These are phyloP conservation scores for Volucella inanis DNA, from an alignment of 2,888 invertebrate species.

Conservation along the genomic window DNA sequence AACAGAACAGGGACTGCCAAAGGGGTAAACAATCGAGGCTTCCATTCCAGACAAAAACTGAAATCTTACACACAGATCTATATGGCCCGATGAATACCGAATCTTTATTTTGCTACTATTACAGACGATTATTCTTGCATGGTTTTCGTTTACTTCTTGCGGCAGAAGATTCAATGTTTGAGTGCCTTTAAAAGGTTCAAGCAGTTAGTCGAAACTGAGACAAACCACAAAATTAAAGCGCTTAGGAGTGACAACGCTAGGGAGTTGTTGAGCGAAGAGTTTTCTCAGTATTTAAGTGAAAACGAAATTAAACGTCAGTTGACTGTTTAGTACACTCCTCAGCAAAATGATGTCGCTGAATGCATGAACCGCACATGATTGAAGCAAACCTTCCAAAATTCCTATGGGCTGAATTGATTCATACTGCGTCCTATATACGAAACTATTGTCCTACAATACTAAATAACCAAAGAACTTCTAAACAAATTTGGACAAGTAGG, in stretches of 20 bases:
- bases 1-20: constrained; percentile 44
- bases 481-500: constrained; percentile 54
- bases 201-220: constrained; percentile 27
- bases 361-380: too few relatives aligned
- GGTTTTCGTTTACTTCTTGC: constrained; percentile 24
- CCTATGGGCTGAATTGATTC: constrained; percentile 65
- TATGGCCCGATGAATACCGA: constrained; percentile 61
- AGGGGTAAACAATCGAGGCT: constrained; percentile 40
- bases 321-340: too few relatives aligned
- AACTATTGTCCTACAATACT: constrained; percentile 50
- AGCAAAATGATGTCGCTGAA: too few relatives aligned
- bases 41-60: constrained; percentile 22
- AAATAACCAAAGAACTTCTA: constrained; percentile 45
- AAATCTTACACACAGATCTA: constrained; percentile 55
- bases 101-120: constrained; percentile 66
- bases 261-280: constrained; percentile 32
- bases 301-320: too few relatives aligned
- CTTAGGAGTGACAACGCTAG: constrained; percentile 34
- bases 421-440: constrained; percentile 50
- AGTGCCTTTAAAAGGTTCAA: constrained; percentile 24
- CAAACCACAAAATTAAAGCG: constrained; percentile 27
- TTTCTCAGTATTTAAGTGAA: too few relatives aligned
- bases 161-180: constrained; percentile 20
- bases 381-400: constrained; percentile 73
- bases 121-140: constrained; percentile 47